A percentile compares a stretch with the other conserved stretches of the same genome.
These are phyloP conservation scores for Pachyseris speciosa DNA, from an alignment of 64 coral and sea anemone species.

Conservation along the genomic window DNA sequence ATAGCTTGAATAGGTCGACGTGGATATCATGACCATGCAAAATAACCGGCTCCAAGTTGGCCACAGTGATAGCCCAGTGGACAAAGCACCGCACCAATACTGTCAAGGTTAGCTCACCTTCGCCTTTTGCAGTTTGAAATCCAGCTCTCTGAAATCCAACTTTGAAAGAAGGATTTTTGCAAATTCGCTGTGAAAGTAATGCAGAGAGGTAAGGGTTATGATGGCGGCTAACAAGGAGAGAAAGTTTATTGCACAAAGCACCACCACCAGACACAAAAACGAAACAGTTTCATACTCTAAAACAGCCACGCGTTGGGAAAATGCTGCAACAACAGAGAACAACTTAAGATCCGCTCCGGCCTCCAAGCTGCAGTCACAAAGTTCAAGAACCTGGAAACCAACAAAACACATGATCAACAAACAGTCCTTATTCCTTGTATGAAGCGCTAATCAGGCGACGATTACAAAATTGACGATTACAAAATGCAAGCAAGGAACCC, in stretches of 20 bases:
- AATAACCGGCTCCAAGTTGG: too few species aligned
- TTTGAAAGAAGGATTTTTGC: conserved; percentile 90
- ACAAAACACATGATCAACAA: background rate
- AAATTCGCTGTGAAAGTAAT: conserved; percentile 72
- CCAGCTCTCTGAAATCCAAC: conserved; percentile 92
- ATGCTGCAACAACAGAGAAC: conserved; percentile 95
- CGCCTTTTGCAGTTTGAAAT: conserved; percentile 83
- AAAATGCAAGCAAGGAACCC: too few species aligned
- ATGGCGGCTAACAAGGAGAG: background rate
- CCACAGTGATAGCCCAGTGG: too few species aligned
- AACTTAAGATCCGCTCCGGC: conserved; percentile 87
- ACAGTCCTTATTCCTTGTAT: too few species aligned
- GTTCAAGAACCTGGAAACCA: conserved; percentile 71
- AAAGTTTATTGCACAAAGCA: too few species aligned
- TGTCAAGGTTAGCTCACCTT: conserved; percentile 48
- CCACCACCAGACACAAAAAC: too few species aligned
- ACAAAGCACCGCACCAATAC: background rate
- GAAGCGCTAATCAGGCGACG: too few species aligned
- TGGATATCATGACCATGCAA: background rate
- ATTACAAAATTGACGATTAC: too few species aligned
- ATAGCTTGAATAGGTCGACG: too few species aligned
- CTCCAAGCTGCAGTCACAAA: conserved; percentile 90
- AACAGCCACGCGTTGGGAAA: conserved; percentile 88
- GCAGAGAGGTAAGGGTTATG: background rate
- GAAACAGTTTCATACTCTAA: conserved; percentile 74